A percentile compares a stretch with the other conserved stretches of the same genome.
Conservation (phyloP, 1,140 invertebrate genomes). For the Caerostris darwini region DNA sequence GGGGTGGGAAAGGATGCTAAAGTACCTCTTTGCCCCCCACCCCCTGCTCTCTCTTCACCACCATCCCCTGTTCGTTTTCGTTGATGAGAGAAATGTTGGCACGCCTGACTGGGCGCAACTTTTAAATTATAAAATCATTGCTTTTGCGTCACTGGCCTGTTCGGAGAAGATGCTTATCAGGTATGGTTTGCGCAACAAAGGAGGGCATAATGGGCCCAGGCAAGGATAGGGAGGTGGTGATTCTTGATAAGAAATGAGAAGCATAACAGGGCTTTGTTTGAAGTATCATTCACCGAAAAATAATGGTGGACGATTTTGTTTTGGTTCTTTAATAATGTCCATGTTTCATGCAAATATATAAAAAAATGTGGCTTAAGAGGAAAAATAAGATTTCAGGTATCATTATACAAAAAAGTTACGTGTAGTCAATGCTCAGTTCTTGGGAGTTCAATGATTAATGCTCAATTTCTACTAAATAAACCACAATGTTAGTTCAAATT, state of each 20-base stretch:
- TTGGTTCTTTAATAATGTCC: no score
- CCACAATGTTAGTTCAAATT: no score
- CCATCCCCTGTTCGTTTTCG: not conserved
- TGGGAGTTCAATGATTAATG: no score
- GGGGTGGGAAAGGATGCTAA: conserved; percentile 27
- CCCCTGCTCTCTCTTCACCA: not conserved
- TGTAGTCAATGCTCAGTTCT: no score
- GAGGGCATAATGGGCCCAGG: conserved; percentile 17
- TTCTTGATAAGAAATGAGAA: conserved; percentile 18
- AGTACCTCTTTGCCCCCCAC: not conserved
- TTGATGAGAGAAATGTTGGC: conserved; percentile 60
- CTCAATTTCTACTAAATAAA: no score
- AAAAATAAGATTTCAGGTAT: no score
- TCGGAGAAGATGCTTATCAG: conserved; percentile 59
- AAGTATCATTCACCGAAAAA: not conserved
- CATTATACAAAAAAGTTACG: no score
- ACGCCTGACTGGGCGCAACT: conserved; percentile 59
- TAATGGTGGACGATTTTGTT: not conserved
- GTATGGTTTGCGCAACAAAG: conserved; percentile 16
- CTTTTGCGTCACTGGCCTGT: conserved; percentile 53
- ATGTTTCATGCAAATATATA: no score
- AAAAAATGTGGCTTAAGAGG: no score
- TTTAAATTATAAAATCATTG: conserved; percentile 75
- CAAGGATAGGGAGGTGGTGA: not conserved
- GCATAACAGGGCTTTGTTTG: not conserved